Percentiles rank a stretch among this genome's conserved stretches.
These are phyloP conservation scores for Sylvia borin DNA, from an alignment of 2,797 vertebrate species.

Conservation along the genomic window DNA sequence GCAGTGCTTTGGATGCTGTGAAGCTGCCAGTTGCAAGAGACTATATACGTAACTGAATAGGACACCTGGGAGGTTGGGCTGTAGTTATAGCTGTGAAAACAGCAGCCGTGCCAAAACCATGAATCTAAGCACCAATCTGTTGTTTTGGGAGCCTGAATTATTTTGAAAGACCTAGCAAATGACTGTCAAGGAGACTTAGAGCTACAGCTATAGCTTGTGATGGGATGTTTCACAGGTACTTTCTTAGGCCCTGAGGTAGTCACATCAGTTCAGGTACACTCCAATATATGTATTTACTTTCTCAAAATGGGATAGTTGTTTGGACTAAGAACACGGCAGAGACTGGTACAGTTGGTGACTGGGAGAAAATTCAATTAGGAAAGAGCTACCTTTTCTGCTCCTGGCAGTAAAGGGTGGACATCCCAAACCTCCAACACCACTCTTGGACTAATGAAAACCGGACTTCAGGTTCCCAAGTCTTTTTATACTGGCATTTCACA, in stretches of 20 bases:
- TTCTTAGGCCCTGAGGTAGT: background rate
- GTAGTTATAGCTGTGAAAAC: constrained; percentile 47
- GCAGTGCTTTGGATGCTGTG: background rate
- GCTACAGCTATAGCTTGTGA: background rate
- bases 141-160: constrained; percentile 17
- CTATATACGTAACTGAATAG: constrained; percentile 8
- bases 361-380: background rate
- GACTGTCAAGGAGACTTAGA: background rate
- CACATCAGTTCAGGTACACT: background rate
- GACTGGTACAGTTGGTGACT: background rate
- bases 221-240: background rate
- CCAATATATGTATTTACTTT: background rate
- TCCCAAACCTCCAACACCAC: background rate
- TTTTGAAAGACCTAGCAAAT: constrained; percentile 24
- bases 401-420: background rate
- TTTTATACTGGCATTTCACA: background rate
- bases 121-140: constrained; percentile 37
- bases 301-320: background rate
- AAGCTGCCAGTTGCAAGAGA: background rate
- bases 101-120: background rate
- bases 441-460: background rate
- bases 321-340: background rate
- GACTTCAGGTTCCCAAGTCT: background rate
- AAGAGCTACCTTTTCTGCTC: background rate
- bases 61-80: constrained; percentile 43